phyloP scores from a whole-genome alignment of 2,888 invertebrate genomes.

The Acrobasis suavella region DNA sequence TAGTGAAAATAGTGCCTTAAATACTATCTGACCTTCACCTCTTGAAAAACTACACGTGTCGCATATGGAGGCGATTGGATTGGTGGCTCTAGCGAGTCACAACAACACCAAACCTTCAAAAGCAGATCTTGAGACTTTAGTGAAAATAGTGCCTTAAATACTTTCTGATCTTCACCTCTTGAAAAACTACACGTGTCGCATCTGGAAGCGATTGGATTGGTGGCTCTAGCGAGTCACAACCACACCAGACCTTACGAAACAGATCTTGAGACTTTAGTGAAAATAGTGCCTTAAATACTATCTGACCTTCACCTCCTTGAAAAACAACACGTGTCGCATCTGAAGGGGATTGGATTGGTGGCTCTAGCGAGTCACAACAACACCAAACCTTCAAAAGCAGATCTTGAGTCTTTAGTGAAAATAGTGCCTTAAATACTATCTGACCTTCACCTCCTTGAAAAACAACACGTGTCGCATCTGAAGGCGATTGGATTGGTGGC shows the following conservation, averaged over 20 bases:
- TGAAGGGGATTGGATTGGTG: constrained; percentile 91
- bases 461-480: too few species aligned
- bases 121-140: constrained; percentile 6
- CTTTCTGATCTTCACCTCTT: too few species aligned
- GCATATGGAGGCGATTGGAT: too few species aligned
- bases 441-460: too few species aligned
- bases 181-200: constrained; percentile 90
- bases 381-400: constrained; percentile 2
- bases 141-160: background rate
- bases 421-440: background rate
- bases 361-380: constrained; percentile 49
- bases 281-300: background rate
- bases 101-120: background rate
- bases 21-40: too few species aligned
- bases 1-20: background rate
- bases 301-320: too few species aligned
- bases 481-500: too few species aligned
- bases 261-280: constrained; percentile 9
- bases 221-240: constrained; percentile 60
- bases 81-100: too few species aligned
- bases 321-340: constrained; percentile 80
- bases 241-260: constrained; percentile 14
- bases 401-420: constrained; percentile 8
- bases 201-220: constrained; percentile 91
- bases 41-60: too few species aligned